Percentiles rank a stretch among this genome's conserved stretches.
These are phyloP conservation scores for Elgonia sp. DNA, from an alignment of 2,888 invertebrate species.

Conservation along the genomic window DNA sequence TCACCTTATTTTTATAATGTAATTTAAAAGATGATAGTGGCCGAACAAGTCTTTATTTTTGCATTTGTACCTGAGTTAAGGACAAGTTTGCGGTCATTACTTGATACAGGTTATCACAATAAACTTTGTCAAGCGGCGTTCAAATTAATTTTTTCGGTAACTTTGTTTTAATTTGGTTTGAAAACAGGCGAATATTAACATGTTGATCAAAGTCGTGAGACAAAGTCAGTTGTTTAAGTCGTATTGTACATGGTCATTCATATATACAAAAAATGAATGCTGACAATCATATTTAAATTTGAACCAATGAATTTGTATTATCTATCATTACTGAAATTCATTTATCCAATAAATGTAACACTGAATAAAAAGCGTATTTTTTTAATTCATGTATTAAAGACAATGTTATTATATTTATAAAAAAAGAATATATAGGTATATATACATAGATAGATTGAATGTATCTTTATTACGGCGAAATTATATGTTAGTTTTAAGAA, in stretches of 20 bases:
- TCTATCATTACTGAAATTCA: constrained; percentile 79
- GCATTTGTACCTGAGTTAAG: constrained; percentile 85
- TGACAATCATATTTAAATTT: constrained; percentile 76
- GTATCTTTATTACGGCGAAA: constrained; percentile 78
- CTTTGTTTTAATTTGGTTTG: constrained; percentile 35
- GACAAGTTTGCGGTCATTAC: constrained; percentile 66
- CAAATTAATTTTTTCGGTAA: constrained; percentile 50
- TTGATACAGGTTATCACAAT: constrained; percentile 37
- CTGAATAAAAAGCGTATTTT: constrained; percentile 75
- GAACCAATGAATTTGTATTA: constrained; percentile 83
- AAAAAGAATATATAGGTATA: constrained; percentile 24
- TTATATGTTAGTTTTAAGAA: constrained; percentile 75
- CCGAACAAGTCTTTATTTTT: constrained; percentile 75
- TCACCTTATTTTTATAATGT: no score
- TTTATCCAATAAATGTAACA: constrained; percentile 79
- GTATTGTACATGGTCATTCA: constrained; percentile 83
- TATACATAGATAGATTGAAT: constrained; percentile 77
- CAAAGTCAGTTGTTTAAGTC: constrained; percentile 77
- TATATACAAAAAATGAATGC: constrained; percentile 79
- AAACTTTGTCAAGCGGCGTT: constrained; percentile 55
- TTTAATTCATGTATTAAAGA: constrained; percentile 71
- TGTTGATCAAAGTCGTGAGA: constrained; percentile 71
- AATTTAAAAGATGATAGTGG: not conserved
- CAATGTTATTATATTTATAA: constrained; percentile 75
- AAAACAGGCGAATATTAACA: not conserved